Evolutionary conservation across 2,888 invertebrate genomes (phyloP).

Genomic region (Thera britannica): DNA sequence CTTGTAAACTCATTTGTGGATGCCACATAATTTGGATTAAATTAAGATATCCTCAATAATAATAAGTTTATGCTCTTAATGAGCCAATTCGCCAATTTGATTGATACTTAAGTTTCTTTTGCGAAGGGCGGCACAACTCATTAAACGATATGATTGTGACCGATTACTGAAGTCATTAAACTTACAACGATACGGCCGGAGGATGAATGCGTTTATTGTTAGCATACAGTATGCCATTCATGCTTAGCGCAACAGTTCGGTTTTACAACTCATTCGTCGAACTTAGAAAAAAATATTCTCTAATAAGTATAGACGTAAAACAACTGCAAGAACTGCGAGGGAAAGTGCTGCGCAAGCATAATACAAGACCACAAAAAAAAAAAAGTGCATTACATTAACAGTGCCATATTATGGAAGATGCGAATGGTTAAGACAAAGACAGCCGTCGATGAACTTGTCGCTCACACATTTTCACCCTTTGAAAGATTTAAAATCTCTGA

Average conservation of each 20-base stretch:
- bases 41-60: conserved; percentile 48
- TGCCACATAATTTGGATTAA: conserved; percentile 50
- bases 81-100: conserved; percentile 41
- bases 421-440: too few relatives aligned
- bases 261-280: not conserved
- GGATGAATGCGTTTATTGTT: conserved; percentile 1
- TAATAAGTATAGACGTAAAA: too few relatives aligned
- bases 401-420: too few relatives aligned
- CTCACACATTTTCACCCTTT: too few relatives aligned
- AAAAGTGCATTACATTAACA: too few relatives aligned
- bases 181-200: conserved; percentile 14
- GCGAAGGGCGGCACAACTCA: conserved; percentile 55
- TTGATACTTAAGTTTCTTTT: conserved; percentile 59
- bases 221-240: conserved; percentile 14
- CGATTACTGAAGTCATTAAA: conserved; percentile 42
- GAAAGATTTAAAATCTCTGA: too few relatives aligned
- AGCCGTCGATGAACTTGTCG: too few relatives aligned
- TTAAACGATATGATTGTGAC: conserved; percentile 50
- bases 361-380: too few relatives aligned
- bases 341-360: too few relatives aligned
- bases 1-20: conserved; percentile 44
- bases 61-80: conserved; percentile 40
- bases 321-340: too few relatives aligned
- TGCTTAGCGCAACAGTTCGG: not conserved
- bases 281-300: too few relatives aligned